Evolutionary conservation across 2,797 vertebrate species (phyloP), one percentile per base, ranked within the genome.

Genomic region (Vireo griseus): DNA sequence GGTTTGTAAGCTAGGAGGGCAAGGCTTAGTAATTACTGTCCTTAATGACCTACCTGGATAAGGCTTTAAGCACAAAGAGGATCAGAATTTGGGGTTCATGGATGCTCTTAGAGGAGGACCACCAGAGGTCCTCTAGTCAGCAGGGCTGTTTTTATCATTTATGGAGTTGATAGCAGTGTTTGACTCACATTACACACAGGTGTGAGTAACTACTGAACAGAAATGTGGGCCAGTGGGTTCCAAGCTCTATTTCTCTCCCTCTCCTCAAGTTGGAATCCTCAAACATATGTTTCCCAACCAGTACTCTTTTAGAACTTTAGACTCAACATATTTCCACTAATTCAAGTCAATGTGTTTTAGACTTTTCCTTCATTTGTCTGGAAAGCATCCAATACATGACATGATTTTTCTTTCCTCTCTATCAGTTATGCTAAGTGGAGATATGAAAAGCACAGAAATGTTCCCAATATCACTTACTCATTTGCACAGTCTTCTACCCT

Each of bases 301-400:
- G 11, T 44, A 65, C 37, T 73, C 71, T 80, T 86, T 95, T 44
- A 94, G 45, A 92, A 87, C 57, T 77, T 90, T 13, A 87, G 28
- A 65, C n/a, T 66, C 10, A 2, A 76, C 1, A 5, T 92, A 39
- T 80, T 94, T 83, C 74, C 39, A 80, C 33, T 89, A 85, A 93
- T 92, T 81, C 29, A 16, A 84, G 67, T 88, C 78, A 79, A 82
- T 85, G 21, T 88, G 54, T 22, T 95, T 93, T 66, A 81, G 89
- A 42, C 26, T 78, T 88, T 82, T 82, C 42, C 42, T 74, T 85
- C 39, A 44, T 79, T 86, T 89, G 16, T 61, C 86, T 97, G 94
- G 94, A 91, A 90, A 83, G 16, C 45, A 68, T 91, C 85, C 92
- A 92, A 40, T 13, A 13, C 31, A 57, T 80, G 78, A 93, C 63